Evolutionary conservation across 2,797 vertebrate genomes (phyloP).

Genomic region (Melanotaenia boesemani): DNA sequence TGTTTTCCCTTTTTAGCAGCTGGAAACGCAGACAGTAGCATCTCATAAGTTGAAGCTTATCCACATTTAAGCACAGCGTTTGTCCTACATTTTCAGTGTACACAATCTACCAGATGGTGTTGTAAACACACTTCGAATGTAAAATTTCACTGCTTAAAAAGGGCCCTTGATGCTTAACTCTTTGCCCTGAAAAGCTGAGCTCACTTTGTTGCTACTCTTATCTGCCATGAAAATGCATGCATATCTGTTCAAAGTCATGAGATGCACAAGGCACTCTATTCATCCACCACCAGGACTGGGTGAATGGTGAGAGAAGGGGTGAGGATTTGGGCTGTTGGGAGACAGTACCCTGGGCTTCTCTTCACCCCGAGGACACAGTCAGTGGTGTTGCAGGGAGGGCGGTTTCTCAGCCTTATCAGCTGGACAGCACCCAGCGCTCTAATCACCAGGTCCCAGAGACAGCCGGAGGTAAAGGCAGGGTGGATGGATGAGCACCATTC

Average conservation of each 20-base stretch:
- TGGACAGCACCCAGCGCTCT: conserved; percentile 78
- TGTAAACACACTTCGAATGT: conserved; percentile 55
- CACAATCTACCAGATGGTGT: conserved; percentile 56
- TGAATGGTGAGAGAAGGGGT: conserved; percentile 24
- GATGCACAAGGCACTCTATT: conserved; percentile 40
- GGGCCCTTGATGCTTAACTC: conserved; percentile 41
- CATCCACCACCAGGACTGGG: conserved; percentile 45
- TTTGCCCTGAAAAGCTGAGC: conserved; percentile 38
- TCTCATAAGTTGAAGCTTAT: conserved; percentile 45
- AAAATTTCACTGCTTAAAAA: conserved; percentile 34
- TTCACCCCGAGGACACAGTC: conserved; percentile 65
- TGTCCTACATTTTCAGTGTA: conserved; percentile 52
- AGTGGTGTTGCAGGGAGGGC: conserved; percentile 39
- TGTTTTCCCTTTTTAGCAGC: conserved; percentile 38
- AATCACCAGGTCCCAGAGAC: conserved; percentile 80
- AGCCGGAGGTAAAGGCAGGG: conserved; percentile 62
- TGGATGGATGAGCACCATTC: conserved; percentile 61
- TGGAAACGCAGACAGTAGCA: conserved; percentile 36
- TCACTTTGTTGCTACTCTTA: conserved; percentile 38
- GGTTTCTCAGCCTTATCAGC: conserved; percentile 80
- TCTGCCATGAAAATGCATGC: conserved; percentile 44
- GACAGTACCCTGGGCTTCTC: conserved; percentile 56
- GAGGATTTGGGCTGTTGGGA: conserved; percentile 33
- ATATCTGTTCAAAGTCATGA: conserved; percentile 47
- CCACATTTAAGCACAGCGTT: conserved; percentile 43